Conservation (phyloP, 2,797 vertebrate species). For the Ceyx erithaca region DNA sequence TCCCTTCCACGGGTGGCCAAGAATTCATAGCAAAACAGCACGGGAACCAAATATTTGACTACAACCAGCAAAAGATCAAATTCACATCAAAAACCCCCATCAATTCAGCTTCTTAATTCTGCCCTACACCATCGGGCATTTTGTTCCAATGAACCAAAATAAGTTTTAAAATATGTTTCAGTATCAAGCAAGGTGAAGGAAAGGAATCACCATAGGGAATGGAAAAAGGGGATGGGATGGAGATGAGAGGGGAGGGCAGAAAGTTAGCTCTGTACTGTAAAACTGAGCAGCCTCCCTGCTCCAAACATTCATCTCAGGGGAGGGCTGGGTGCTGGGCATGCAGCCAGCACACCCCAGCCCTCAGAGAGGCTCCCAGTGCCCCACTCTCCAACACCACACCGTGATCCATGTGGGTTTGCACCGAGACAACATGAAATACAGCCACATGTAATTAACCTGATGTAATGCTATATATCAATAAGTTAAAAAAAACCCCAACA, state of each 20-base stretch:
- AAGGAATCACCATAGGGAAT: background rate
- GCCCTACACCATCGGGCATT: fast-evolving
- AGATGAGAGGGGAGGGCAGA: background rate
- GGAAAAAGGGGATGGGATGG: background rate
- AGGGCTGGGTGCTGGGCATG: background rate
- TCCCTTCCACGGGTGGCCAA: slow-evolving; percentile 51
- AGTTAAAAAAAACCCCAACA: slow-evolving; percentile 54
- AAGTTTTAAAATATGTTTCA: background rate
- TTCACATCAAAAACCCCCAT: background rate
- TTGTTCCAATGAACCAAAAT: background rate
- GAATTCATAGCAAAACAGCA: slow-evolving; percentile 32
- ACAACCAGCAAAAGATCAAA: background rate
- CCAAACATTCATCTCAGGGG: background rate
- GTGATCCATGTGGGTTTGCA: background rate
- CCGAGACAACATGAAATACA: slow-evolving; percentile 64
- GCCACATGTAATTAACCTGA: slow-evolving; percentile 57
- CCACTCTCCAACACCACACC: background rate
- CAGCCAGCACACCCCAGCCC: background rate
- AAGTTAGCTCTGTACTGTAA: background rate
- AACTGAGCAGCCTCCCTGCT: background rate
- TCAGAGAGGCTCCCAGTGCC: background rate
- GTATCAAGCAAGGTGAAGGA: background rate
- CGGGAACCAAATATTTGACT: background rate
- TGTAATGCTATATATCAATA: slow-evolving; percentile 76
- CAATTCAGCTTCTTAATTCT: background rate